These are phyloP conservation scores for Neoarius graeffei DNA, from an alignment of 2,113 vertebrate genomes.

Conservation along the genomic window DNA sequence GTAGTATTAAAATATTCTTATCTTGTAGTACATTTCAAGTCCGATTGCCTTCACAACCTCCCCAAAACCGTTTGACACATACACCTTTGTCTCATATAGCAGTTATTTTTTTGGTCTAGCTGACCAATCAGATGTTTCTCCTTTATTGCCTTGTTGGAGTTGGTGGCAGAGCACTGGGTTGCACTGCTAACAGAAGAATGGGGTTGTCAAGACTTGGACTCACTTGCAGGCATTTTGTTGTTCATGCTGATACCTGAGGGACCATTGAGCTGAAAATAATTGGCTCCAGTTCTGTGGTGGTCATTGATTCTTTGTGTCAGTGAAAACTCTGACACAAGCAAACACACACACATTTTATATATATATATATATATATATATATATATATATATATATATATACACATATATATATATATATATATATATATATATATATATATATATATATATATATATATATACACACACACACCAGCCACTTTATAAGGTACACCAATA, in stretches of 20 bases:
- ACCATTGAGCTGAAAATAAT: conserved; percentile 85
- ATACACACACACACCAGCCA: too few species aligned
- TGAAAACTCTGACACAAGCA: conserved; percentile 72
- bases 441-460: too few species aligned
- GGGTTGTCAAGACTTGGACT: conserved; percentile 75
- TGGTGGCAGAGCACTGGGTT: conserved; percentile 43
- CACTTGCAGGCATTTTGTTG: conserved; percentile 79
- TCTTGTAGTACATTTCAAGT: conserved; percentile 20
- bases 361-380: neutral
- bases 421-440: too few species aligned
- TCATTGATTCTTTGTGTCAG: conserved; percentile 80
- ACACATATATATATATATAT: too few species aligned
- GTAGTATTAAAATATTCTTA: neutral
- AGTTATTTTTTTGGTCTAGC: conserved; percentile 34
- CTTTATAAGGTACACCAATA: too few species aligned
- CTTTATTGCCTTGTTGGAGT: conserved; percentile 40
- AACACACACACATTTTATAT: conserved; percentile 15
- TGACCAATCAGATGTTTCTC: conserved; percentile 37
- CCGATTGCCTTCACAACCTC: conserved; percentile 27
- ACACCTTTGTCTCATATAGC: conserved; percentile 35
- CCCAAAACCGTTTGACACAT: conserved; percentile 34
- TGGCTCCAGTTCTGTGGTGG: conserved; percentile 77
- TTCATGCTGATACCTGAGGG: conserved; percentile 72
- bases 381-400: too few species aligned
- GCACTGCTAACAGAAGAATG: conserved; percentile 59